Evolutionary conservation across 2,888 invertebrate species (phyloP), one percentile per base, ranked within the genome.

Genomic region (Cylindroiulus punctatus): DNA sequence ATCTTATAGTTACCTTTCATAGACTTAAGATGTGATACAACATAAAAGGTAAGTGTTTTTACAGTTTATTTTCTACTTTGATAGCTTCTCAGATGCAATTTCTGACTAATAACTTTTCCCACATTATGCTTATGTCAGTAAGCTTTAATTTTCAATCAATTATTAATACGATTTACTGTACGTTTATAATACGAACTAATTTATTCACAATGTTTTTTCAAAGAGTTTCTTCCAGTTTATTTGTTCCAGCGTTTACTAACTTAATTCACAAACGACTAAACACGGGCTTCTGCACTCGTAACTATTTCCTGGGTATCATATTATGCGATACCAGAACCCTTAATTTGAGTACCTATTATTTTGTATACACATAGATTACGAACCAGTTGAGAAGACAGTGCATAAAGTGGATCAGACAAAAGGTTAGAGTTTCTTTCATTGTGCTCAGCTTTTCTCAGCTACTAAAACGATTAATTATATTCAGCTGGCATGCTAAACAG

Each of bases 331-430:
- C 22, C 22, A n/a, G 30, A 36, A 0, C 82, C 22, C 40, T 8
- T 8, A 17, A 36, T 82, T 36, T 82, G 14, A 40, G 40, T 36
- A 82, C 32, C 0, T 36, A 36, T 82, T 81, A 81, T 81, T 81
- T 82, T 82, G 10, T 82, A 36, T 82, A 82, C 40, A 36, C 32
- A 30, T 82, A 82, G 40, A 82, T 82, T 82, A 40, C 82, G 85
- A 85, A 85, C 85, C 57, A 57, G 57, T 76, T 40, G 85, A 85
- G 76, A 85, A 85, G 85, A 85, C 65, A 32, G 57, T 85, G 32
- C 57, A 76, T 40, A 76, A 65, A 57, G 85, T 85, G 85, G 85
- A 57, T 85, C 85, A 42, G 42, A 85, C 22, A 85, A 32, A 36
- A 85, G 85, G 85, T 85, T 76, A 76, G 85, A 7, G 12, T 12